Conservation (phyloP, 2,113 vertebrate genomes). For the Ramphastos sulfuratus region DNA sequence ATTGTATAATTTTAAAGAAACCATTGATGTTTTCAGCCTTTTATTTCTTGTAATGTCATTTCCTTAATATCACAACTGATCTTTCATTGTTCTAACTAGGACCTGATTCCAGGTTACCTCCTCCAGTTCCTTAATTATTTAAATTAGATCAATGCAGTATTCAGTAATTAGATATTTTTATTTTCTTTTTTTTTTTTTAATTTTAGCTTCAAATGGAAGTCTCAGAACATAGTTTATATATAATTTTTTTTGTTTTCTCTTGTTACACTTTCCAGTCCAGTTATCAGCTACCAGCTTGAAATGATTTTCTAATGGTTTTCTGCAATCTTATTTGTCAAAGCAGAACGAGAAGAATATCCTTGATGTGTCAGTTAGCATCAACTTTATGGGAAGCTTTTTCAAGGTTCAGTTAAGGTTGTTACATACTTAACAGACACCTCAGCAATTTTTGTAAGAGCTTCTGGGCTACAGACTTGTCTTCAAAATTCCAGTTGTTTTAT, state of each 20-base stretch:
- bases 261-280: neutral
- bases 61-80: neutral
- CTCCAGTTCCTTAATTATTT: neutral
- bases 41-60: neutral
- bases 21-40: neutral
- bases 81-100: neutral
- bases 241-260: neutral
- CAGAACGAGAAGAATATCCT: neutral
- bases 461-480: neutral
- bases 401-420: neutral
- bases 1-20: neutral
- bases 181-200: neutral
- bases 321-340: neutral
- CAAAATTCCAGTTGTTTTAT: neutral
- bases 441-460: neutral
- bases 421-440: neutral
- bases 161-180: neutral
- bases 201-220: neutral
- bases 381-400: neutral
- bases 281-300: neutral
- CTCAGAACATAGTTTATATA: neutral
- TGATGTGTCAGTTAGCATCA: slow-evolving; percentile 1
- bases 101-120: neutral
- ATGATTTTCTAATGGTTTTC: neutral
- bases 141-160: neutral